Base-by-base conservation (phyloP, 2,888 invertebrate genomes). In the Aromia moschata region DNA sequence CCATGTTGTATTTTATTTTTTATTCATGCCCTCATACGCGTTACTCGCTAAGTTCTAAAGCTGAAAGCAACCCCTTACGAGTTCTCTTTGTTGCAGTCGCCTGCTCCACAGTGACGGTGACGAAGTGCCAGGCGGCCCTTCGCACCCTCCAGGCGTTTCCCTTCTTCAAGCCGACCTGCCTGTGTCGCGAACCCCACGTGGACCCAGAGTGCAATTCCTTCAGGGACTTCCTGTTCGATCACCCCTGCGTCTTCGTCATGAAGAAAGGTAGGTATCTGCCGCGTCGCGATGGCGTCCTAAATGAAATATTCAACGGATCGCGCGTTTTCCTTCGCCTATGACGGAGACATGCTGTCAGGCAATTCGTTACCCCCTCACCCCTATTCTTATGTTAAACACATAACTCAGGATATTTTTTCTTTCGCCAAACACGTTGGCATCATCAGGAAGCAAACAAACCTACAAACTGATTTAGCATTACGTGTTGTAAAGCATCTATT, bases 131-230 rank as follows among this genome's bases (percentile, higher is more conserved):
- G 83, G 94, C 94, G 53, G 94, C 94, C 30, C 85, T 95, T 76
- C 87, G 90, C 73, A 94, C 94, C 57, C 84, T 95, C 75, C 94
- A 93, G 84, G 92, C 93, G 61, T 94, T 94, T 80, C 92, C 93
- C 77, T 94, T 93, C 87, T 95, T 95, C 86, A 91, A 91, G 79
- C 94, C 94, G 73, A 94, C 94, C 72, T 95, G 95, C 81, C 88
- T 95, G 77, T 95, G 95, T 84, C 88, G 91, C 71, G 94, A 94
- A 77, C 94, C 94, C 37, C 91, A 90, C 82, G 89, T 93, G 77
- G 95, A 95, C 81, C 93, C 92, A 64, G 93, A 94, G 77, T 95
- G 94, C 83, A 94, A 94, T 85, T 91, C 92, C 78, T 94, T 95
- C 85, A 89, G 93, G 79, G 93, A 94, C 84, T 94, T 94, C 82